A percentile compares a stretch with the other conserved stretches of the same genome.
These are phyloP conservation scores for Carcinoscorpius rotundicauda DNA, from an alignment of 1,140 invertebrate genomes.

Conservation along the genomic window DNA sequence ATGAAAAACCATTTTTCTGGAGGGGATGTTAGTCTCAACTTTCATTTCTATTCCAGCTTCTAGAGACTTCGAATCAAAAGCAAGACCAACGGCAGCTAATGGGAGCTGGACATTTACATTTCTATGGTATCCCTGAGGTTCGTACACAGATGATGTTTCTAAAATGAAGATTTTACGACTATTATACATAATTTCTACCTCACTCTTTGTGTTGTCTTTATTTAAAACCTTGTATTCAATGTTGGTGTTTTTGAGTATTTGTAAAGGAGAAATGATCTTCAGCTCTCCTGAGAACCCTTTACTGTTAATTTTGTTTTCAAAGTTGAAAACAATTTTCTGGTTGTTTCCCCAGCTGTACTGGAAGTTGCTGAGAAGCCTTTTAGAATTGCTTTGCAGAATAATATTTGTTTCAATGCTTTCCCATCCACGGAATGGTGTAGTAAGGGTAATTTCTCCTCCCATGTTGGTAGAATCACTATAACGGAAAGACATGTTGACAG, in stretches of 20 bases:
- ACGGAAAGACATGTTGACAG: constrained; percentile 2
- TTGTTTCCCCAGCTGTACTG: neutral
- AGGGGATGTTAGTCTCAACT: constrained; percentile 7
- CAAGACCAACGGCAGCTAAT: neutral
- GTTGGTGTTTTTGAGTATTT: neutral
- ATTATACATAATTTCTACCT: neutral
- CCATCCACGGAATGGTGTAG: constrained; percentile 19
- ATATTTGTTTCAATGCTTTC: constrained; percentile 15
- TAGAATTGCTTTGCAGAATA: constrained; percentile 2
- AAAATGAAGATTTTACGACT: neutral
- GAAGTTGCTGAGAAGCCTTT: constrained; percentile 1
- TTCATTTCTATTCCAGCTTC: constrained; percentile 7
- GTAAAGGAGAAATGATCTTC: neutral
- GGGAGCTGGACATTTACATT: too few species aligned
- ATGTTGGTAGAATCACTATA: constrained; percentile 1
- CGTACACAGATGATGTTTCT: neutral
- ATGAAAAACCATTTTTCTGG: constrained; percentile 9
- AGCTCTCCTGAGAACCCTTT: too few species aligned
- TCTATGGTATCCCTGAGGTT: neutral
- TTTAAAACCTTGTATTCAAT: neutral
- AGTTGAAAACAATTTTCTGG: neutral
- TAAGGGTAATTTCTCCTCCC: constrained; percentile 5
- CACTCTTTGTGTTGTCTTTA: neutral
- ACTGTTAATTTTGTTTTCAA: neutral
- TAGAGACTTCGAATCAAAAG: constrained; percentile 6